Evolutionary conservation across 2,888 invertebrate genomes (phyloP).

Genomic region (Drosophila formosana): DNA sequence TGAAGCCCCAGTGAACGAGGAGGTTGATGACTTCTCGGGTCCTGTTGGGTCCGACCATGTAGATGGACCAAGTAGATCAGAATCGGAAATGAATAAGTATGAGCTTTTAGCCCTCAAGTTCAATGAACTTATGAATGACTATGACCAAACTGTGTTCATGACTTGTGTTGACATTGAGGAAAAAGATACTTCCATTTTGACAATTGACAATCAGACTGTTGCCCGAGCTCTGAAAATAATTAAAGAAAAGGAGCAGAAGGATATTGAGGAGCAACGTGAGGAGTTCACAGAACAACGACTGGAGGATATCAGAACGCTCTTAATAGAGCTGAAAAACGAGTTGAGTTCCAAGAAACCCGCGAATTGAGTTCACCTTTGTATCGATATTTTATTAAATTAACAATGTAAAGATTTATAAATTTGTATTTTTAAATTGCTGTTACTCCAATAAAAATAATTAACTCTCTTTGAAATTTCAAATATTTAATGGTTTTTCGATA

Average conservation of each 20-base stretch:
- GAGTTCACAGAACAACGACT: conserved; percentile 3
- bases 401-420: not conserved
- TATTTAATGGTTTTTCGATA: too few relatives aligned
- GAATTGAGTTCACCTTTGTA: not conserved
- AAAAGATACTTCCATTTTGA: conserved; percentile 83
- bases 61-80: not conserved
- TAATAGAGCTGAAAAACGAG: not conserved
- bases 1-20: conserved; percentile 82
- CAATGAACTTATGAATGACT: not conserved
- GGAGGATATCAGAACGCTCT: not conserved
- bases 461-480: not conserved
- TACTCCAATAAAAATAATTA: not conserved
- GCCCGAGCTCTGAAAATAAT: conserved; percentile 86
- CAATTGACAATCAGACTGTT: conserved; percentile 86
- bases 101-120: not conserved
- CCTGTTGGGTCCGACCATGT: not conserved
- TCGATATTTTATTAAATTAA: not conserved
- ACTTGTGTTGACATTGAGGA: not conserved
- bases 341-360: not conserved
- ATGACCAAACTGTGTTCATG: not conserved
- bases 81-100: not conserved
- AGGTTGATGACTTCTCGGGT: not conserved
- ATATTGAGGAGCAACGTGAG: not conserved
- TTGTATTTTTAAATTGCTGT: not conserved
- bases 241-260: conserved; percentile 81